Percentiles rank a stretch among this genome's conserved stretches.
These are phyloP conservation scores for Epizoanthus fatuus DNA, from an alignment of 92 coral and sea anemone species.

Conservation along the genomic window DNA sequence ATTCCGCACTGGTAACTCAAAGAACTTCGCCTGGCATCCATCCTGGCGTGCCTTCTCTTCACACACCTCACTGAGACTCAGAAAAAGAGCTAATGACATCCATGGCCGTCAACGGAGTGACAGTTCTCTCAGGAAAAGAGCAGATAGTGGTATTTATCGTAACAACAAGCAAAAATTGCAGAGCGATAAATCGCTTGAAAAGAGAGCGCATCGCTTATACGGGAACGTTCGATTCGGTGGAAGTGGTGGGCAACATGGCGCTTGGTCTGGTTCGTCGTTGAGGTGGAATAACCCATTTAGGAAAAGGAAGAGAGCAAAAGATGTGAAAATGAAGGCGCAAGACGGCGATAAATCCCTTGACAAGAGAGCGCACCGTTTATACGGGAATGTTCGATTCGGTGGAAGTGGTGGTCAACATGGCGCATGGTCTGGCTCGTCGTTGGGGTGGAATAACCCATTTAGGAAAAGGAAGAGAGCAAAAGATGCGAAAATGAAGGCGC, in stretches of 20 bases:
- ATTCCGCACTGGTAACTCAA: not conserved
- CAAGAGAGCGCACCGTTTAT: conserved; percentile 30
- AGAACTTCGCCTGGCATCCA: not conserved
- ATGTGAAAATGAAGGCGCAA: no score
- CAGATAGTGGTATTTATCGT: not conserved
- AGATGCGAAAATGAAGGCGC: not conserved
- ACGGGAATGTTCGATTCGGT: conserved; percentile 10
- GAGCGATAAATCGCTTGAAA: conserved; percentile 1
- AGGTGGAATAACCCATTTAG: conserved; percentile 10
- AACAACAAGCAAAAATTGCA: not conserved
- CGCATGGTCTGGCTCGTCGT: not conserved
- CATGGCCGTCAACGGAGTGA: not conserved
- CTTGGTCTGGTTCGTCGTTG: conserved; percentile 12
- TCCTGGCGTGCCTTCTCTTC: no score
- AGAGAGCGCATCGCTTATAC: conserved; percentile 26
- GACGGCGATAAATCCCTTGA: not conserved
- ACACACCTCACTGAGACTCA: not conserved
- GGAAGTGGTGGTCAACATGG: not conserved
- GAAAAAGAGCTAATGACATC: not conserved
- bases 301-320: not conserved
- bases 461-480: not conserved
- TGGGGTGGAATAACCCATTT: not conserved
- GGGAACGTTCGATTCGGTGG: conserved; percentile 33
- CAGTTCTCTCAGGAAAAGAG: not conserved
- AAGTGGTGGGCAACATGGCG: not conserved